Percentiles rank a stretch among this genome's conserved stretches.
These are phyloP conservation scores for Ichneumon xanthorius DNA, from an alignment of 2,888 invertebrate species.

Conservation along the genomic window DNA sequence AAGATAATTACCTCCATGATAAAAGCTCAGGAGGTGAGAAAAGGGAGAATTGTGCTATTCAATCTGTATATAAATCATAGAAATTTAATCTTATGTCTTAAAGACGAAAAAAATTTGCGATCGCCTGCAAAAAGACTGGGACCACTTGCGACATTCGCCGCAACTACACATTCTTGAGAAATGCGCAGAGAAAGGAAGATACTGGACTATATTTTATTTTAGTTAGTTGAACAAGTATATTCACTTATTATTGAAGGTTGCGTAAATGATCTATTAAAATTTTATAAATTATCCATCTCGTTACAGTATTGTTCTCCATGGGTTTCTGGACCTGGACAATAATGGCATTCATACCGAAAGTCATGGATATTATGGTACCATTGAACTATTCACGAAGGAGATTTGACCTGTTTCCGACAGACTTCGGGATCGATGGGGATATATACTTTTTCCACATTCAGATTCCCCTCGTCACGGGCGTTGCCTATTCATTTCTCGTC, in stretches of 20 bases:
- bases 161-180: background rate
- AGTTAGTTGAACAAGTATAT: conserved; percentile 5
- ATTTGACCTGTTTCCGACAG: background rate
- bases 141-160: background rate
- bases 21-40: background rate
- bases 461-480: background rate
- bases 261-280: background rate
- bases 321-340: background rate
- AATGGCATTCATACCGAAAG: background rate
- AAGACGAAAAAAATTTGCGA: conserved; percentile 14
- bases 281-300: background rate
- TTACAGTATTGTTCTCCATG: background rate
- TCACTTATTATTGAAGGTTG: background rate
- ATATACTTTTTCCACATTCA: conserved; percentile 2
- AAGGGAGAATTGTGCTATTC: background rate
- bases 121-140: background rate
- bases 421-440: conserved; percentile 21
- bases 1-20: background rate
- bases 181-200: background rate
- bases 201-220: background rate
- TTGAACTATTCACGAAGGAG: conserved; percentile 1
- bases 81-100: background rate
- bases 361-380: background rate
- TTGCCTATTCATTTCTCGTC: background rate
- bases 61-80: background rate